Conservation (phyloP, 2,113 vertebrate genomes). For the Burhinus oedicnemus region DNA sequence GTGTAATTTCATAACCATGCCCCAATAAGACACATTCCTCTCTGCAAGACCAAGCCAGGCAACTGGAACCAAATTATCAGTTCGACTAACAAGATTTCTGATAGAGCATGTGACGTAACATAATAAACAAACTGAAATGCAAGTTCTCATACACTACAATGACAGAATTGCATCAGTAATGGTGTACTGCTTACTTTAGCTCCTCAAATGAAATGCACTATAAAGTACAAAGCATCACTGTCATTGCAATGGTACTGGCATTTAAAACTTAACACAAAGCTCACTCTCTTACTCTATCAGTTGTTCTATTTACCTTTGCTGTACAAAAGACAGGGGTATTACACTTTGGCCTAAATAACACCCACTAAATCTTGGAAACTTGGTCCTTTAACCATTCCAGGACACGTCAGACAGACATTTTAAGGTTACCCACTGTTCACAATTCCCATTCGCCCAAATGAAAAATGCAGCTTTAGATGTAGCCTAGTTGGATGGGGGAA, state of each 20-base stretch:
- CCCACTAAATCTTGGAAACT: not conserved
- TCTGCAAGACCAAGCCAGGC: slow-evolving; percentile 8
- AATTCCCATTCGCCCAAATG: not conserved
- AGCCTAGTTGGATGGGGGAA: not conserved
- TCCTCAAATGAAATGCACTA: not conserved
- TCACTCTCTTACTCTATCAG: not conserved
- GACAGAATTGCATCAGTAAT: not conserved
- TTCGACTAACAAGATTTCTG: slow-evolving; percentile 41
- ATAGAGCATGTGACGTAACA: not conserved
- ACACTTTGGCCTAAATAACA: not conserved
- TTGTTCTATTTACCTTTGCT: not conserved
- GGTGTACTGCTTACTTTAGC: not conserved
- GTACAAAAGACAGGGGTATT: not conserved
- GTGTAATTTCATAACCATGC: not conserved
- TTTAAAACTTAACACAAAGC: not conserved
- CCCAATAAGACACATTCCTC: not conserved
- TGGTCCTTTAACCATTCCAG: not conserved
- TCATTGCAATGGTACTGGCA: not conserved
- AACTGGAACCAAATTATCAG: slow-evolving; percentile 25
- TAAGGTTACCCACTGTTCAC: not conserved
- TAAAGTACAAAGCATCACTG: not conserved
- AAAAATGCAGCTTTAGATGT: not conserved
- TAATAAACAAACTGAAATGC: slow-evolving; percentile 54
- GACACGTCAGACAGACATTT: not conserved
- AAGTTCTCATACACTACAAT: slow-evolving; percentile 9